Evolutionary conservation across 2,888 invertebrate genomes (phyloP).

Genomic region (Eupelmus urozonus): DNA sequence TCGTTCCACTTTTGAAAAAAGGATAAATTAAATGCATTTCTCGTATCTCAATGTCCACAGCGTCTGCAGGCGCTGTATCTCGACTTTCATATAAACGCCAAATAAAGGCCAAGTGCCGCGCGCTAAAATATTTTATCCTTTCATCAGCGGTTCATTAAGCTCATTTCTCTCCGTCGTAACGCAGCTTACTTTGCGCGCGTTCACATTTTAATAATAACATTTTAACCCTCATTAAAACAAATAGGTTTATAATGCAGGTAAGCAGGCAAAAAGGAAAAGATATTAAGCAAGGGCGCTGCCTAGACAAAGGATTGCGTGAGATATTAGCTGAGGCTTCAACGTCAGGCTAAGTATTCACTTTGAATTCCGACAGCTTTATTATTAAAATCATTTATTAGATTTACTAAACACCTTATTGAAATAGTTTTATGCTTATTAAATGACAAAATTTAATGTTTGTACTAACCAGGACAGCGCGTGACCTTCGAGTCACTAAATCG

Average conservation of each 20-base stretch:
- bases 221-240: conserved; percentile 37
- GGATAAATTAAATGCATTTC: too few species aligned
- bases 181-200: conserved; percentile 34
- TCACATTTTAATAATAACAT: conserved; percentile 43
- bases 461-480: too few species aligned
- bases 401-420: too few species aligned
- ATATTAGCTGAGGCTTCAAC: background rate
- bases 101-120: conserved; percentile 2
- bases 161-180: background rate
- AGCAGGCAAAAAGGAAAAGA: background rate
- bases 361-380: background rate
- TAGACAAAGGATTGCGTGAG: conserved; percentile 1
- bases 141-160: conserved; percentile 49
- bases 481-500: too few species aligned
- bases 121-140: conserved; percentile 32
- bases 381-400: background rate
- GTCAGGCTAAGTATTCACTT: background rate
- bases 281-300: conserved; percentile 24
- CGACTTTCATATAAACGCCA: background rate
- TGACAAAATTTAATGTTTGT: too few species aligned
- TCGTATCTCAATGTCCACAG: too few species aligned
- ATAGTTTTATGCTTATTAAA: too few species aligned
- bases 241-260: background rate
- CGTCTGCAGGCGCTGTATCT: too few species aligned
- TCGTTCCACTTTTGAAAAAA: too few species aligned